Conservation (phyloP, 2,113 vertebrate genomes). For the Bambusicola thoracicus region DNA sequence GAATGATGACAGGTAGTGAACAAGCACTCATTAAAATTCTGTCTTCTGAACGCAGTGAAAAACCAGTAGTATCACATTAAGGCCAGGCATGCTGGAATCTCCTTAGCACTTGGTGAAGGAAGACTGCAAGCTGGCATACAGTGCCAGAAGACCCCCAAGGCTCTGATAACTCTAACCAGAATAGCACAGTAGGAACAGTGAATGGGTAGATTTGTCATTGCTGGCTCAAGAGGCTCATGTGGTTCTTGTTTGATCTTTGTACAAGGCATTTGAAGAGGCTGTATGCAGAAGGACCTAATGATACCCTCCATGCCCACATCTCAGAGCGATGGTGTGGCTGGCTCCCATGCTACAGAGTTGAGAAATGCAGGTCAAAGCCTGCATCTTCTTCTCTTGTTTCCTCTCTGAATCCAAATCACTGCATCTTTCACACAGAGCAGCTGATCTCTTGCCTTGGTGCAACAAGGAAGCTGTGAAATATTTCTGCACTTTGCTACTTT, state of each 20-base stretch:
- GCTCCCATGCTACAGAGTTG: background rate
- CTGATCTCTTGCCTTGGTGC: background rate
- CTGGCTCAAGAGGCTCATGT: accelerated
- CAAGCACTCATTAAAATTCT: background rate
- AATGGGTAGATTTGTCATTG: accelerated
- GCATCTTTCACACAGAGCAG: background rate
- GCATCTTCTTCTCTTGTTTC: background rate
- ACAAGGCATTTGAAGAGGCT: background rate
- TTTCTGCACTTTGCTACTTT: background rate
- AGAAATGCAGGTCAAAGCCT: background rate
- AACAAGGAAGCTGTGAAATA: accelerated
- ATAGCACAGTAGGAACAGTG: background rate
- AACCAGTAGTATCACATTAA: background rate
- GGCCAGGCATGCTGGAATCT: background rate
- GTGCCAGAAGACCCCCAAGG: background rate
- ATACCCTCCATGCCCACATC: background rate
- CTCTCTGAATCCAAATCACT: background rate
- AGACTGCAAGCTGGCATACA: background rate
- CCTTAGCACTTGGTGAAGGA: background rate
- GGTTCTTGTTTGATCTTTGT: background rate
- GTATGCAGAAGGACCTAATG: background rate
- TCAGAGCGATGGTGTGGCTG: background rate
- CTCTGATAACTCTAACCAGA: background rate
- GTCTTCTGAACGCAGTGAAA: background rate
- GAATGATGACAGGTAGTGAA: background rate